A percentile compares a stretch with the other conserved stretches of the same genome.
Conservation (phyloP, 1,140 invertebrate species). For the Leptinotarsa defecta region DNA sequence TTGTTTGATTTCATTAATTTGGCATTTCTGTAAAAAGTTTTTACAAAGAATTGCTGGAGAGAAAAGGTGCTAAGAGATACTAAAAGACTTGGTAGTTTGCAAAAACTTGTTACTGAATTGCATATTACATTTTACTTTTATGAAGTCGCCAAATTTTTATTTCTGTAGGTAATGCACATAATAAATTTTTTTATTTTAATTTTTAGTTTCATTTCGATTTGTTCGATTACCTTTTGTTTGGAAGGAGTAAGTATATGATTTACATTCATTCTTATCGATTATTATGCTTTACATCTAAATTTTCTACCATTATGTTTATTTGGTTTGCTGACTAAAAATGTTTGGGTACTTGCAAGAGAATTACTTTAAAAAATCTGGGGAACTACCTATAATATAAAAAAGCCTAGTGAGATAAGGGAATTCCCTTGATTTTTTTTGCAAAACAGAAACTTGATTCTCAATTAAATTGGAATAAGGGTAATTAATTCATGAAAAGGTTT, state of each 20-base stretch:
- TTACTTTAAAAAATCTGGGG: no score
- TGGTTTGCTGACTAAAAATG: neutral
- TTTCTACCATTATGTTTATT: conserved; percentile 6
- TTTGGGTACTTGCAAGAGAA: no score
- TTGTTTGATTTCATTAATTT: conserved; percentile 24
- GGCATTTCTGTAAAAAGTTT: conserved; percentile 20
- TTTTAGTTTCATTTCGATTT: conserved; percentile 26
- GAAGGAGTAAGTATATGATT: conserved; percentile 20
- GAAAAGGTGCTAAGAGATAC: neutral
- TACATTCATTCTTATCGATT: conserved; percentile 20
- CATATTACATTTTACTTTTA: conserved; percentile 24
- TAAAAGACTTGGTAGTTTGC: neutral
- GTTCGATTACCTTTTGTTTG: conserved; percentile 22
- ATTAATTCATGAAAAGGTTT: no score
- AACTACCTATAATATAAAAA: no score
- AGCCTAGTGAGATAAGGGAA: no score
- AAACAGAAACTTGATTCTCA: no score
- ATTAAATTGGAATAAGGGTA: no score
- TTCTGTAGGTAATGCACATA: conserved; percentile 29
- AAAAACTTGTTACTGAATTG: conserved; percentile 13
- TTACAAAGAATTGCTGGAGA: neutral
- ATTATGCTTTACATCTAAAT: conserved; percentile 18
- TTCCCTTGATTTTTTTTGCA: no score
- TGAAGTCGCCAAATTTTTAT: conserved; percentile 27
- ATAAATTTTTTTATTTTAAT: conserved; percentile 30